A percentile compares a stretch with the other conserved stretches of the same genome.
phyloP scores from a whole-genome alignment of 2,113 vertebrate species.

The Argyrosomus japonicus region DNA sequence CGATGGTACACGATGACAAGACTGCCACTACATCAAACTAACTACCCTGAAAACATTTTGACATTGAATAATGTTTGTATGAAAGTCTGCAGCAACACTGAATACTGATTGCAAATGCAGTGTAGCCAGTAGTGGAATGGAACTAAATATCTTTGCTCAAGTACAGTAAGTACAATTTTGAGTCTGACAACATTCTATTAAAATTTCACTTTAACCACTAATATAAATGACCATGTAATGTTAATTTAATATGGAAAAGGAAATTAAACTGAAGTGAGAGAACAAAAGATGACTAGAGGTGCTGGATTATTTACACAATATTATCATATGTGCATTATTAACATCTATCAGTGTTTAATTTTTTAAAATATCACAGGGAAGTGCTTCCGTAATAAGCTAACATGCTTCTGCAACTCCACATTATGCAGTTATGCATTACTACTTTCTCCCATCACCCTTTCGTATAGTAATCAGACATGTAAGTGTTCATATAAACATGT shows the following conservation, averaged over 20 bases:
- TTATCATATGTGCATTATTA: no score
- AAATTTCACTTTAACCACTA: neutral
- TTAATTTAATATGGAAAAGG: neutral
- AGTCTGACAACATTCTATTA: neutral
- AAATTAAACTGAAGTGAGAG: no score
- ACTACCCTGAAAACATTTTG: conserved; percentile 32
- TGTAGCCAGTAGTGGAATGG: neutral
- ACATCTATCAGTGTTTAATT: no score
- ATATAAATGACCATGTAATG: neutral
- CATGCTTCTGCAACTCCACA: no score
- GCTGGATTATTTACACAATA: no score
- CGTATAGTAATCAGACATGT: neutral
- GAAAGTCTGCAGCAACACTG: neutral
- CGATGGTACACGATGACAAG: conserved; percentile 8
- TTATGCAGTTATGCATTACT: no score
- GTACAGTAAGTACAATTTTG: neutral
- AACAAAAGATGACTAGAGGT: no score
- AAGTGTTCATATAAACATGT: neutral
- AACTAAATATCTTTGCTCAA: neutral
- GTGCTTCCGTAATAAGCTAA: no score
- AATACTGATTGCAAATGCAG: conserved; percentile 1
- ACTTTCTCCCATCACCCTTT: neutral
- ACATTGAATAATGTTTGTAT: conserved; percentile 7
- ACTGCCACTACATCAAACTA: conserved; percentile 18
- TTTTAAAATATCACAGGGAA: no score